Percentiles rank a stretch among this genome's conserved stretches.
Evolutionary conservation across 2,797 vertebrate species (phyloP).

Genomic region (Xenentodon cancila): DNA sequence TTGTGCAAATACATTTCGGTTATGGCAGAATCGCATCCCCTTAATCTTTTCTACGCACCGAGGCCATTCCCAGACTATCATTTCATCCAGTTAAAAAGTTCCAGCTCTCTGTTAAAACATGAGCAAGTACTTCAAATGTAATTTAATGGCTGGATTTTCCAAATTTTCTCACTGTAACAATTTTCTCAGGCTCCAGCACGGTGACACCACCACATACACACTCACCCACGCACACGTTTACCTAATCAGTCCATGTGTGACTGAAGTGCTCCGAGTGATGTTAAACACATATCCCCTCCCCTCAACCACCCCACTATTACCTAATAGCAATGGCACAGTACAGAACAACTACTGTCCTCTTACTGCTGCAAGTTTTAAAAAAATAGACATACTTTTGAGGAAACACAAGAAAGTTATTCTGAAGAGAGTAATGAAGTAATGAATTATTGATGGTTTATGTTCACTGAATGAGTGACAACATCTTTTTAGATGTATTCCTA

Average conservation of each 20-base stretch:
- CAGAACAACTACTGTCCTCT: conserved; percentile 28
- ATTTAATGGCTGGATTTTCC: conserved; percentile 67
- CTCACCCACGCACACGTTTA: conserved; percentile 12
- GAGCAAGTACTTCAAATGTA: conserved; percentile 63
- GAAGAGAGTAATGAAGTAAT: background rate
- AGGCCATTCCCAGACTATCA: conserved; percentile 74
- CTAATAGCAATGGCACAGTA: conserved; percentile 29
- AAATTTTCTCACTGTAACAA: conserved; percentile 64
- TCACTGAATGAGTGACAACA: background rate
- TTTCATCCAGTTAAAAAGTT: conserved; percentile 74
- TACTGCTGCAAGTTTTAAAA: no score
- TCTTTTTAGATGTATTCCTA: background rate
- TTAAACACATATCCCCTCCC: conserved; percentile 26
- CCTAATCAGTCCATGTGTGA: conserved; percentile 40
- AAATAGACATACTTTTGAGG: background rate
- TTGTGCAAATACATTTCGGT: conserved; percentile 70
- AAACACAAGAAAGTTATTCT: background rate
- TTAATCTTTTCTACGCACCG: conserved; percentile 75
- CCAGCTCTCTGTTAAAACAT: conserved; percentile 55
- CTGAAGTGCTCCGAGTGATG: conserved; percentile 25
- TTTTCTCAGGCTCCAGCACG: conserved; percentile 64
- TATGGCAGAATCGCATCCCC: conserved; percentile 64
- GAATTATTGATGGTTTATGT: background rate
- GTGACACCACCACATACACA: conserved; percentile 40
- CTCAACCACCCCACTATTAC: conserved; percentile 17